These are phyloP conservation scores for Turritopsis rubra DNA, from an alignment of 30 jellyfish, hydroid and myxozoan genomes.

Conservation along the genomic window DNA sequence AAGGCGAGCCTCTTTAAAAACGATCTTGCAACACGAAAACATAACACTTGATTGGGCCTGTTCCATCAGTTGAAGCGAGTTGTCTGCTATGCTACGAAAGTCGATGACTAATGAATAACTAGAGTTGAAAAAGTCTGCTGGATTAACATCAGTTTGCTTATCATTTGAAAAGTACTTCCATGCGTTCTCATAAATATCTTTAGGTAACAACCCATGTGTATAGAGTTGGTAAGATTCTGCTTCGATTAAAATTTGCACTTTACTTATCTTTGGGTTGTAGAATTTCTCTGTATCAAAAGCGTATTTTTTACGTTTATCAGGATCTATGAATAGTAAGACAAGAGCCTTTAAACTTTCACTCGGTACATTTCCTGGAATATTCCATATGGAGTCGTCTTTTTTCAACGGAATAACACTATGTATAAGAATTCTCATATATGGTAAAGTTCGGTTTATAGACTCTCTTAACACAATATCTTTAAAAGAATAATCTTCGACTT, in stretches of 20 bases:
- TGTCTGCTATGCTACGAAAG: too few species aligned
- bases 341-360: background rate
- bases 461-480: background rate
- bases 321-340: background rate
- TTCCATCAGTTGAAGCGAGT: too few species aligned
- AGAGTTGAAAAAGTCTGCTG: too few species aligned
- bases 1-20: too few species aligned
- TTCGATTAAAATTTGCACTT: background rate
- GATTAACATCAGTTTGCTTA: too few species aligned
- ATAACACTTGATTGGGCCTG: too few species aligned
- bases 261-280: background rate
- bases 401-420: background rate
- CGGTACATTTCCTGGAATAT: background rate
- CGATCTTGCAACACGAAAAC: too few species aligned
- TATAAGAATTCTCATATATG: background rate
- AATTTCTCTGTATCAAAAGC: background rate
- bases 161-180: too few species aligned
- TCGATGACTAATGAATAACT: too few species aligned
- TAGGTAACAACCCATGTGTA: background rate
- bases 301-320: background rate
- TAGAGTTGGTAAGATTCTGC: background rate
- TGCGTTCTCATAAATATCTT: too few species aligned
- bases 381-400: background rate
- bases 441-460: background rate
- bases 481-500: background rate